Base-by-base conservation (phyloP, 2,888 invertebrate genomes). In the Spodoptera picta region DNA sequence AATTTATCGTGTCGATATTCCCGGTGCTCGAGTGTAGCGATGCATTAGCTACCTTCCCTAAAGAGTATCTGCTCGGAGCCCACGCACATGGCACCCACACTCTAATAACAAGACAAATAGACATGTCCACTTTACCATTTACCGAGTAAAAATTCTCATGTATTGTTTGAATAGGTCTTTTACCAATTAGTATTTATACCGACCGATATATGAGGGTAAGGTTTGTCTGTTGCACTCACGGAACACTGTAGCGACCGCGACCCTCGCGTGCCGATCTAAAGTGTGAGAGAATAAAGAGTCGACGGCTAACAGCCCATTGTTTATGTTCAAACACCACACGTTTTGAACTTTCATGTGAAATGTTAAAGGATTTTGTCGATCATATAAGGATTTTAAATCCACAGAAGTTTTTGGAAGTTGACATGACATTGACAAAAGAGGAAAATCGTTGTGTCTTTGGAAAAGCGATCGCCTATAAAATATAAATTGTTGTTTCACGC, bases 121-220 rank as follows among this genome's bases (percentile, higher is more conserved):
- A 87, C 91, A 86, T 92, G 89, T 93, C 92, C 92, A 93, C 91
- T 94, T 92, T 91, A 92, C 92, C 92, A 94, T 93, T 93, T 92
- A 94, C 92, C 86, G 80, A 89, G 91, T 92, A 91, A 93, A 94
- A 93, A 92, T 92, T 91, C 90, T 90, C 93, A 90, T 90, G 91
- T 91, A 85, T 77, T 94, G 92, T 94, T 93, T 94, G 93, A 89
- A 90, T 91, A 93, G 93, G 94, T 90, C 93, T 93, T 92, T 93
- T 92, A 93, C 92, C 92, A 93, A 94, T 93, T 93, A 93, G 92
- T 92, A 91, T 94, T 93, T 92, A 91, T 91, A 93, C 92, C 92
- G 90, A 92, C 91, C 90, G 77, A 76, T 80, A 78, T 87, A 92
- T 83, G 87, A 90, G 81, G 83, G 83, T 85, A 79, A 83, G 84